These are phyloP conservation scores for Amphibalanus amphitrite DNA, from an alignment of 1,140 invertebrate species.

Conservation along the genomic window DNA sequence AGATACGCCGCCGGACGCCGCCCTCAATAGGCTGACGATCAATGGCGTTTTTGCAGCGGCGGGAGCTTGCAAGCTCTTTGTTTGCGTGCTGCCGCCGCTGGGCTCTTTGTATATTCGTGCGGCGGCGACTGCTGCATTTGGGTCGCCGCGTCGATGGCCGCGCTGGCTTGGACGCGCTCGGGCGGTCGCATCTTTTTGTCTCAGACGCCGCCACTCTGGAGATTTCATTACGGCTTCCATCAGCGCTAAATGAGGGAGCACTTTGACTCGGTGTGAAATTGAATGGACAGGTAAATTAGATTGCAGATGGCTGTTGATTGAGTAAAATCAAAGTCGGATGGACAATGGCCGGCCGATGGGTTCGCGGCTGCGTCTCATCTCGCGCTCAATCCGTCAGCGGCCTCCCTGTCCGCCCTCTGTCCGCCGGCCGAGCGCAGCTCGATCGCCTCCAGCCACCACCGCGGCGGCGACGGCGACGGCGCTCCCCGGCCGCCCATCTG, in stretches of 20 bases:
- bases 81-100: neutral
- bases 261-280: neutral
- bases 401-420: too few species aligned
- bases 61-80: neutral
- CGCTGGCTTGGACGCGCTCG: too few species aligned
- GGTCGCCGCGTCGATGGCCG: neutral
- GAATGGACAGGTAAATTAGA: slow-evolving; percentile 1
- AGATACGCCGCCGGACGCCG: neutral
- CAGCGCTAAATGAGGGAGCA: neutral
- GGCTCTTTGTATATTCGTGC: neutral
- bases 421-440: too few species aligned
- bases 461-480: too few species aligned
- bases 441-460: too few species aligned
- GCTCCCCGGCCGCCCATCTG: neutral
- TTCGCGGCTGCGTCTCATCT: neutral
- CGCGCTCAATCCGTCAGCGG: too few species aligned
- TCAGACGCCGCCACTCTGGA: neutral
- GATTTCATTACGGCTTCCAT: neutral
- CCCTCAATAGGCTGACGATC: neutral
- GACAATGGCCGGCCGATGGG: neutral
- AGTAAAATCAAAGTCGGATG: neutral
- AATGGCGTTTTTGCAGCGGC: neutral
- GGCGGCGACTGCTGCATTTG: neutral
- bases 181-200: neutral
- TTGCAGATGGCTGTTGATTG: neutral